Evolutionary conservation across 2,113 vertebrate species (phyloP).

Genomic region (Felis catus): F.catus_Fca126_mat1.0 CM031418.1:85802001-85802500

Average conservation of each 20-base stretch:
- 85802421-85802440: slow-evolving; percentile 23
- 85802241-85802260: not conserved
- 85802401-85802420: not conserved
- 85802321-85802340: not conserved
- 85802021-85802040: not conserved
- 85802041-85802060: not conserved
- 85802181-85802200: not conserved
- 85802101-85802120: not conserved
- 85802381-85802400: not conserved
- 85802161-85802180: not conserved
- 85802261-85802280: not conserved
- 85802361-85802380: not conserved
- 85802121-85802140: not conserved
- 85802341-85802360: not conserved
- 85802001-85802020: not conserved
- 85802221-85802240: not conserved
- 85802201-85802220: not conserved
- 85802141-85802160: not conserved
- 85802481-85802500: not conserved
- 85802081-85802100: not conserved
- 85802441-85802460: not conserved
- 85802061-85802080: slow-evolving; percentile 6
- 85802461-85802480: not conserved
- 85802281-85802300: not conserved
- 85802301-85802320: not conserved